Evolutionary conservation across 2,113 vertebrate genomes (phyloP).

Genomic region (Regulus satrapa): DNA sequence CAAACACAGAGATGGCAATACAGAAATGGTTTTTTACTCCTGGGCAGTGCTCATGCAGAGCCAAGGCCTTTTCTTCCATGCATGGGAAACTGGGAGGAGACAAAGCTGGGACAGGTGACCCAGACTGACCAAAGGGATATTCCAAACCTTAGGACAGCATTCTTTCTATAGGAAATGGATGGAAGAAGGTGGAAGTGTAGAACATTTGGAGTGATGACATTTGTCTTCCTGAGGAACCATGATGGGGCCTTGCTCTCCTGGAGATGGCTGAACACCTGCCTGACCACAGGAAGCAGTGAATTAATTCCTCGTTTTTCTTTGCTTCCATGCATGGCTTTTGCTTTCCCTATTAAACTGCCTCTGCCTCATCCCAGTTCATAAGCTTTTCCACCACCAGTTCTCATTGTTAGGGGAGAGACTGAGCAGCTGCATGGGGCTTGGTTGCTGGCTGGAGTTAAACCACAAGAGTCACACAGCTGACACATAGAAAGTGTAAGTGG

Average conservation of each 20-base stretch:
- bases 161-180: neutral
- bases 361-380: neutral
- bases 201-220: fast-evolving
- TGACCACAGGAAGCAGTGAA: neutral
- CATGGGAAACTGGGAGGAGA: neutral
- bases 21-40: neutral
- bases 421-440: fast-evolving
- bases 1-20: neutral
- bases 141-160: neutral
- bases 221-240: fast-evolving
- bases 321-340: neutral
- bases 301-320: neutral
- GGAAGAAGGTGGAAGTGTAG: neutral
- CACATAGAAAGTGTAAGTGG: neutral
- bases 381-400: neutral
- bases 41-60: neutral
- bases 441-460: neutral
- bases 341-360: neutral
- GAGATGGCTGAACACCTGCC: neutral
- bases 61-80: neutral
- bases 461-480: neutral
- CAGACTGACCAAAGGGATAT: neutral
- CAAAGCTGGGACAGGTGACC: neutral
- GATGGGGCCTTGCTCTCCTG: neutral
- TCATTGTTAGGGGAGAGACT: neutral